Evolutionary conservation across 2,113 vertebrate species (phyloP), one percentile per base, ranked within the genome.

Genomic region (Mus spicilegus): DNA sequence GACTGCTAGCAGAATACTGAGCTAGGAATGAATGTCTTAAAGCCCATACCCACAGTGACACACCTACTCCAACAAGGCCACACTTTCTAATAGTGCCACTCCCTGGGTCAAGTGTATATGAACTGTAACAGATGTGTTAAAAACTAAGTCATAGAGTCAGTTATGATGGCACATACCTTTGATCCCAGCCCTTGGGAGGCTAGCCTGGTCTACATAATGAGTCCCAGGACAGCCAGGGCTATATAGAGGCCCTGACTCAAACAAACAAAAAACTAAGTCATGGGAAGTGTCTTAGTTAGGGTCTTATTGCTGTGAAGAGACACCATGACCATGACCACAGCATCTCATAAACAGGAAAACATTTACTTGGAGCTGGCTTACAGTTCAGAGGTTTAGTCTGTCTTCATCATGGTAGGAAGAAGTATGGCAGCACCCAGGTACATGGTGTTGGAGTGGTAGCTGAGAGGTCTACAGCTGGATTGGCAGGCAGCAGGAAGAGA

Each of bases 181-280:
- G 16, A 80, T 54, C 77, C 76, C 30, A 56, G 19, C 20, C n/a
- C 36, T n/a, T 82, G 54, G 20, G 54, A 58, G 36, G 51, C 51
- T 5, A 81, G 19, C 51, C 33, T 81, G 78, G 33, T 58, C 51
- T 81, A 58, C 78, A 81, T 33, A 24, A 20, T 12, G 19, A n/a
- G 36, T 82, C 58, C 54, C 20, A 82, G 54, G 54, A 58, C 54
- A 39, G 54, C 11, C 78, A 58, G 54, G 54, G 36, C 54, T 82
- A 24, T n/a, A 20, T 22, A 56, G 51, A 54, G 77, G 36, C 17
- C 77, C 30, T 36, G 51, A 36, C 77, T 80, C 30, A 80, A 56
- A 80, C 16, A 72, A 72, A 73, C 77, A 80, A 80, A 80, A 92
- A 87, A 89, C 12, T 63, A 51, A 93, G 89, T 46, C 70, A 33